Base-by-base conservation (phyloP, 2,888 invertebrate genomes). In the Andrena fulva region DNA sequence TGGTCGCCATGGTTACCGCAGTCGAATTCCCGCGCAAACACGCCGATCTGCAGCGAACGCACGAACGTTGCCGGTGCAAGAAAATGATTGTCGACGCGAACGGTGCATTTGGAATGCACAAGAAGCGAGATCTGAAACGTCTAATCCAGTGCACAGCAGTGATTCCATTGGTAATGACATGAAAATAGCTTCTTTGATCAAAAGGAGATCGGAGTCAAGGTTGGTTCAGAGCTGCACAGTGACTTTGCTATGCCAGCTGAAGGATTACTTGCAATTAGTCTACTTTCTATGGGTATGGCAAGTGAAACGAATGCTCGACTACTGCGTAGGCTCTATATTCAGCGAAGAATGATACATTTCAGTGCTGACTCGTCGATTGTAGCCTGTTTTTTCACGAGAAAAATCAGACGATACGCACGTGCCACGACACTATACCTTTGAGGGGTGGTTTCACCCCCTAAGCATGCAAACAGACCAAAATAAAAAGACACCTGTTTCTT, bases 161-260 rank as follows among this genome's bases (percentile, higher is more conserved):
- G 56, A 50, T 70, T 31, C 50, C 29, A 8, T 54, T 16, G 6
- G 7, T 59, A 70, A 69, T 35, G 27, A 42, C 33, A n/a, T 56
- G 48, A 48, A 63, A 59, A 77, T 27, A 31, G 50, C 50, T 48
- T 29, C 56, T 77, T 77, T 42, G 59, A 77, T 77, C 35, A 12
- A 48, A 64, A 24, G 35, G 63, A 42, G 69, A 77, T 77, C 52
- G 31, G 64, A 77, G 69, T 31, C 77, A 79, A 79, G 79, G 79
- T 77, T 70, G 42, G 24, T 48, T 59, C 69, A 50, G 63, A 48
- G 20, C 31, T 29, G 35, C 48, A 6, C 56, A 68, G 48, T 29
- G 52, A 78, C 31, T 35, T 27, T 50, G 3, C 10, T 70, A 59
- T 50, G 56, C 31, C n/a, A n/a, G 79, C 52, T 77, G 77, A 77